These are phyloP conservation scores for Carposina sasakii DNA, from an alignment of 1,140 invertebrate genomes.

Conservation along the genomic window DNA sequence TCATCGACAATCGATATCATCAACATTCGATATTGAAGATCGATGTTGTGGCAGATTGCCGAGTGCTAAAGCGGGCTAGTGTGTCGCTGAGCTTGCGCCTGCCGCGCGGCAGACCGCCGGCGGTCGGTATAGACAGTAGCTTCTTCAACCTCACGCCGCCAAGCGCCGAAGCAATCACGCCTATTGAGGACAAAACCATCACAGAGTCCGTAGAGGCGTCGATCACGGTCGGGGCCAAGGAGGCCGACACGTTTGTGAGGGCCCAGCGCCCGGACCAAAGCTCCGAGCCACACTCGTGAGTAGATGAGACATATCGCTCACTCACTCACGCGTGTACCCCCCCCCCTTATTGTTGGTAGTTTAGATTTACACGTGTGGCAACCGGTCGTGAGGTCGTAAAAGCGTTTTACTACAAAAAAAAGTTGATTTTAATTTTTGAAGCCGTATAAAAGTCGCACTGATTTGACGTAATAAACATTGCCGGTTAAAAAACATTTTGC, in stretches of 20 bases:
- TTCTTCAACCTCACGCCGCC: constrained; percentile 62
- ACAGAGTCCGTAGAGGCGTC: constrained; percentile 21
- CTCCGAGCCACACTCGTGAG: constrained; percentile 69
- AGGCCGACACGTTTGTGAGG: constrained; percentile 35
- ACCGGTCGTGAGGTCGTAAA: no score
- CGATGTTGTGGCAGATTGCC: no score
- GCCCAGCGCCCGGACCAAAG: constrained; percentile 55
- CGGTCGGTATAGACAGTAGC: constrained; percentile 45
- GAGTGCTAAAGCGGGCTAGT: constrained; percentile 64
- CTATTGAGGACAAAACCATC: constrained; percentile 32
- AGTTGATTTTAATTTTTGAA: no score
- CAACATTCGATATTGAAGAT: no score
- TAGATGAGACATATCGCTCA: constrained; percentile 38
- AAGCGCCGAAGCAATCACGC: constrained; percentile 55
- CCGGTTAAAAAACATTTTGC: no score
- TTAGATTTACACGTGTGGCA: background rate
- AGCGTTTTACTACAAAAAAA: no score
- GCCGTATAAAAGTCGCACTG: no score
- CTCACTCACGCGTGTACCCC: constrained; percentile 43
- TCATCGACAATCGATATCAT: no score
- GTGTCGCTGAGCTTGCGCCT: constrained; percentile 61
- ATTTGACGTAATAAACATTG: no score
- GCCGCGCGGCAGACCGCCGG: constrained; percentile 55
- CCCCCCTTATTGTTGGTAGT: constrained; percentile 2
- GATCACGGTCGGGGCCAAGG: background rate